Evolutionary conservation across 1,140 invertebrate species (phyloP).

Genomic region (Akabosia matsudoensis): DNA sequence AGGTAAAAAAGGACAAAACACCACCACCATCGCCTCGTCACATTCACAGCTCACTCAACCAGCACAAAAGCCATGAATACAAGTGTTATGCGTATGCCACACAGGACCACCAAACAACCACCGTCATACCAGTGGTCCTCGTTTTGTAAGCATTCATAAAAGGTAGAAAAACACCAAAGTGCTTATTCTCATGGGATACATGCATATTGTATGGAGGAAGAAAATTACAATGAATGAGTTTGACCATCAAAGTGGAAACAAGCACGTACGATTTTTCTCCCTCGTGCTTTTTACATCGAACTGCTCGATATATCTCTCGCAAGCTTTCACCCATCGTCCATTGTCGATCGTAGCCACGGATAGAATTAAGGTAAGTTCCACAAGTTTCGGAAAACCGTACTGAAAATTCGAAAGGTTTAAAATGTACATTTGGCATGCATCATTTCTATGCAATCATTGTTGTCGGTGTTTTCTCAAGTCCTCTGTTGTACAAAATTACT

Average conservation of each 20-base stretch:
- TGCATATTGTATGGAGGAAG: not conserved
- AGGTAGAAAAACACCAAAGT: not conserved
- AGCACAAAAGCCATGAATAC: slow-evolving; percentile 14
- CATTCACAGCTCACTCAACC: slow-evolving; percentile 8
- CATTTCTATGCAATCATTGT: no score
- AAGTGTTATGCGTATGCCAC: not conserved
- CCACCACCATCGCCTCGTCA: not conserved
- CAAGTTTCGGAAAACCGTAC: no score
- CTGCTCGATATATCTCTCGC: not conserved
- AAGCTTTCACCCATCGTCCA: not conserved
- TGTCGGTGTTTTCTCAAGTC: no score
- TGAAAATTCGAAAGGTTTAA: no score
- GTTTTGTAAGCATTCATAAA: not conserved
- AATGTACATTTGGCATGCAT: no score
- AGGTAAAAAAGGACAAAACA: not conserved
- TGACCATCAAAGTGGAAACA: not conserved
- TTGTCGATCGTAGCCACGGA: not conserved
- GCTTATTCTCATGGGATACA: not conserved
- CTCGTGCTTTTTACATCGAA: not conserved
- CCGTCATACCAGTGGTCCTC: not conserved
- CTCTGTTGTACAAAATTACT: no score
- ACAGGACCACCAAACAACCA: not conserved
- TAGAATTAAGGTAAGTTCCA: not conserved
- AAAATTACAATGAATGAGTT: not conserved
- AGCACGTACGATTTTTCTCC: not conserved